These are phyloP conservation scores for Megalops atlanticus DNA, from an alignment of 2,113 vertebrate genomes.

Conservation along the genomic window DNA sequence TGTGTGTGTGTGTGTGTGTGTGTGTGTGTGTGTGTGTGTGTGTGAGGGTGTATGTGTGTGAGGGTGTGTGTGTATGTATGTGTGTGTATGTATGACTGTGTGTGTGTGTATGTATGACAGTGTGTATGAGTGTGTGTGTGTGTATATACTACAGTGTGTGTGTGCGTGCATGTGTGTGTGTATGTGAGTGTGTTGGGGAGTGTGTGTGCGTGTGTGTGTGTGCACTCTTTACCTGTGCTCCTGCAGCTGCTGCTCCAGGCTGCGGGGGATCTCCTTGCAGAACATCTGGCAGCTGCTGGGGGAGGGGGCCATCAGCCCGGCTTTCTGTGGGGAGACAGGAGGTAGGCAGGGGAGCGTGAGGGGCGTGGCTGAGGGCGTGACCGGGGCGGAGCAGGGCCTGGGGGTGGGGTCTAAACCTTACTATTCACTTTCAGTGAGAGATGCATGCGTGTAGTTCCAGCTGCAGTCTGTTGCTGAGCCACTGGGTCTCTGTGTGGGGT, in stretches of 20 bases:
- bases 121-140: not conserved
- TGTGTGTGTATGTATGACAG: no score
- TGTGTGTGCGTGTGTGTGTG: no score
- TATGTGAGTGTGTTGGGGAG: no score
- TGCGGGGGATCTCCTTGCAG: constrained; percentile 90
- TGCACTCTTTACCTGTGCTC: constrained; percentile 94
- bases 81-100: no score
- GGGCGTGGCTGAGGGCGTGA: not conserved
- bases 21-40: not conserved
- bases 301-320: constrained; percentile 80
- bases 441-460: no score
- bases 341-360: not conserved
- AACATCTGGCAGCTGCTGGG: constrained; percentile 90
- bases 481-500: no score
- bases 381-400: not conserved
- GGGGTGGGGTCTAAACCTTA: no score
- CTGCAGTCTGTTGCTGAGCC: no score
- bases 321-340: constrained; percentile 72
- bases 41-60: no score
- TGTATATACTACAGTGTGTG: no score
- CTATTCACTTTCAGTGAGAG: no score
- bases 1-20: not conserved
- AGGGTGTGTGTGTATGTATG: no score
- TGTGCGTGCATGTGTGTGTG: not conserved
- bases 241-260: constrained; percentile 95